Percentiles rank a stretch among this genome's conserved stretches.
Evolutionary conservation across 2,113 vertebrate species (phyloP).

Genomic region (Antechinus stuartii): DNA sequence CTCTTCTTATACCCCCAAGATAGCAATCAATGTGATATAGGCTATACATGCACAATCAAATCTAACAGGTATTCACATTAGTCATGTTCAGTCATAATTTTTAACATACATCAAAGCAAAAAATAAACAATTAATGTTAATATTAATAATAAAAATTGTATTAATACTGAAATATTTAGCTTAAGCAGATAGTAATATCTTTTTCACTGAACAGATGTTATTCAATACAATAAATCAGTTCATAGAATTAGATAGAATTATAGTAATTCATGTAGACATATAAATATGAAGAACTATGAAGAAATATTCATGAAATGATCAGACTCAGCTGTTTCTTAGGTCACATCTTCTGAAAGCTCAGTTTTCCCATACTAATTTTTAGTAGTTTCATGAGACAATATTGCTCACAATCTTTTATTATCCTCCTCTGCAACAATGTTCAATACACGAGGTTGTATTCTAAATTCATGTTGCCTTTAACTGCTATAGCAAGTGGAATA

Average conservation of each 20-base stretch:
- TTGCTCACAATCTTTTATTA: not conserved
- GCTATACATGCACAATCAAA: no score
- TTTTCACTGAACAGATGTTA: not conserved
- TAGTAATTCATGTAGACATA: not conserved
- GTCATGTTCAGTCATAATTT: not conserved
- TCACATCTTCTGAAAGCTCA: not conserved
- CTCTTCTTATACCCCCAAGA: no score
- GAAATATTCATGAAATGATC: not conserved
- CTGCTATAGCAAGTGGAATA: not conserved
- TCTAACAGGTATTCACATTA: no score
- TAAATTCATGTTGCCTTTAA: not conserved
- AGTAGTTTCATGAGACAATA: not conserved
- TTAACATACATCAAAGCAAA: not conserved
- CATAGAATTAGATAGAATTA: not conserved
- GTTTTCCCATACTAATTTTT: not conserved
- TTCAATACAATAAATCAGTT: not conserved
- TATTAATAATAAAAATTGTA: not conserved
- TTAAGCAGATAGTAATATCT: not conserved
- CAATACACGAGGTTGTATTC: not conserved
- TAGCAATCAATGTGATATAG: no score
- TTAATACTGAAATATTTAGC: not conserved
- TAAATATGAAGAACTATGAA: not conserved
- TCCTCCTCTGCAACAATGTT: not conserved
- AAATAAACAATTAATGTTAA: not conserved
- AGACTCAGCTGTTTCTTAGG: not conserved